These are phyloP conservation scores for chimpanzee (Pan troglodytes) DNA, from an alignment of 2,113 vertebrate genomes.

Conservation along the genomic window NHGRI_mPanTro3-v2.1_pri NC_086016.1:50993001-50993500, in stretches of 20 bases:
- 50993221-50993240: not conserved
- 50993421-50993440: not conserved
- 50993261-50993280: not conserved
- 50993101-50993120: too few species aligned
- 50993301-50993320: not conserved
- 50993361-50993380: not conserved
- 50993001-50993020: not conserved
- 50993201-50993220: accelerated
- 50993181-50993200: not conserved
- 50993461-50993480: too few species aligned
- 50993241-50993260: not conserved
- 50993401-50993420: too few species aligned
- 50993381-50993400: not conserved
- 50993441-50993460: not conserved
- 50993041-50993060: too few species aligned
- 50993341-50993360: not conserved
- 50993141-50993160: not conserved
- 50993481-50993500: not conserved
- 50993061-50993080: too few species aligned
- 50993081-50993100: too few species aligned
- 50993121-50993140: too few species aligned
- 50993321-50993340: not conserved
- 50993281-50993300: not conserved
- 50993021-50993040: too few species aligned
- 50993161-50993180: not conserved